A percentile compares a stretch with the other conserved stretches of the same genome.
Evolutionary conservation across 2,113 vertebrate genomes (phyloP).

Genomic region (Cheilinus undulatus): DNA sequence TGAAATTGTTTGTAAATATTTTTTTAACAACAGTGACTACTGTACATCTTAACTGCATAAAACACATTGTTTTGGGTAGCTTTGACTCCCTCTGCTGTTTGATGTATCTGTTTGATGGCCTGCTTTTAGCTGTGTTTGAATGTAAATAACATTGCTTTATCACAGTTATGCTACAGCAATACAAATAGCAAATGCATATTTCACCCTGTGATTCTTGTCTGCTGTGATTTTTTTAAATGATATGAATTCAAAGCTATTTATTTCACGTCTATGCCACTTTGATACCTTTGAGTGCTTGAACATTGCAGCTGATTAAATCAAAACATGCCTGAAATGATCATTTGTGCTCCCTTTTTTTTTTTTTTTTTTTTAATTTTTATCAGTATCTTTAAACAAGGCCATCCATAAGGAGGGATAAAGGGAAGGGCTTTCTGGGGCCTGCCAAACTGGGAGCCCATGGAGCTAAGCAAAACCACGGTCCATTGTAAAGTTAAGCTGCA

Average conservation of each 20-base stretch:
- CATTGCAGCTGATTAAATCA: slow-evolving; percentile 41
- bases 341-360: neutral
- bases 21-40: slow-evolving; percentile 27
- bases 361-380: too few relatives aligned
- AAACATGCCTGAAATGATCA: neutral
- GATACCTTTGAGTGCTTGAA: neutral
- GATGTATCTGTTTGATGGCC: neutral
- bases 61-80: slow-evolving; percentile 17
- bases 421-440: too few relatives aligned
- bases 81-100: neutral
- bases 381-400: too few relatives aligned
- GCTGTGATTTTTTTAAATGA: slow-evolving; percentile 16
- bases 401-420: too few relatives aligned
- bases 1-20: slow-evolving; percentile 7
- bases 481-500: too few relatives aligned
- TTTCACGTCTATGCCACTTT: slow-evolving; percentile 27
- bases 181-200: slow-evolving; percentile 4
- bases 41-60: slow-evolving; percentile 21
- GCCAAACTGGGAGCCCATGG: too few relatives aligned
- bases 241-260: slow-evolving; percentile 58
- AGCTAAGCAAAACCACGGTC: too few relatives aligned
- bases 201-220: neutral
- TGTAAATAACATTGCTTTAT: slow-evolving; percentile 42
- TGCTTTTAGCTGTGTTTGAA: slow-evolving; percentile 5
- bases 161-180: slow-evolving; percentile 16